Conservation (phyloP, 2,888 invertebrate genomes). For the Perithous albicinctus region DNA sequence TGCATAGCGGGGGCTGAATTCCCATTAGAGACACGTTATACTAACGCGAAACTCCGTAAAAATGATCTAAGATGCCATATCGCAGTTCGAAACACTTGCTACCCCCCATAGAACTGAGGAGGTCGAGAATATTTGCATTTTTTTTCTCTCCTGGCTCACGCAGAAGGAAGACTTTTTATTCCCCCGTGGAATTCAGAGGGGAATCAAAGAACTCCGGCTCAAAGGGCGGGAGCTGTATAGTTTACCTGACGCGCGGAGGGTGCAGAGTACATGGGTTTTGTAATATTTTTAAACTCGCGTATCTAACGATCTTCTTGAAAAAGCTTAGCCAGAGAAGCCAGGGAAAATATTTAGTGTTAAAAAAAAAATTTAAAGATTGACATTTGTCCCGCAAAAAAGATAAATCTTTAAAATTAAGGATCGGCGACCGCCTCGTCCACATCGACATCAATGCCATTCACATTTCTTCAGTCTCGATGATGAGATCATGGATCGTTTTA, state of each 20-base stretch:
- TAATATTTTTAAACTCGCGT: conserved; percentile 60
- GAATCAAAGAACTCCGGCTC: conserved; percentile 58
- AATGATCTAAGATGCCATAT: conserved; percentile 64
- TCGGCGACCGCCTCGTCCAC: conserved; percentile 47
- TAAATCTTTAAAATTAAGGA: conserved; percentile 39
- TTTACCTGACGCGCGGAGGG: conserved; percentile 56
- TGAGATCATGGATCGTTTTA: conserved; percentile 75
- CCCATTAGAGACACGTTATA: conserved; percentile 66
- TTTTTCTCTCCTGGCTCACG: conserved; percentile 20
- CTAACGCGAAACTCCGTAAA: conserved; percentile 66
- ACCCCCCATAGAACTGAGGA: conserved; percentile 51
- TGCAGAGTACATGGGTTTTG: conserved; percentile 50
- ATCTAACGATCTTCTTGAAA: conserved; percentile 55
- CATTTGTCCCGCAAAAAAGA: background rate
- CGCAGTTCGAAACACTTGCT: conserved; percentile 66
- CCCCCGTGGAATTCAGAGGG: conserved; percentile 60
- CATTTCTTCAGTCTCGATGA: conserved; percentile 49
- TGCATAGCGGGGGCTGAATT: conserved; percentile 51
- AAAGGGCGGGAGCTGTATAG: conserved; percentile 13
- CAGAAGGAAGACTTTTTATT: conserved; percentile 35
- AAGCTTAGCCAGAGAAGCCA: background rate
- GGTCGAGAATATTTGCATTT: conserved; percentile 64
- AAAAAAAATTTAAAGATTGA: background rate
- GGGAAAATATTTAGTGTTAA: conserved; percentile 1
- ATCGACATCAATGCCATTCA: conserved; percentile 17